Percentiles rank a stretch among this genome's conserved stretches.
These are phyloP conservation scores for Micromys minutus DNA, from an alignment of 2,113 vertebrate genomes.

Conservation along the genomic window DNA sequence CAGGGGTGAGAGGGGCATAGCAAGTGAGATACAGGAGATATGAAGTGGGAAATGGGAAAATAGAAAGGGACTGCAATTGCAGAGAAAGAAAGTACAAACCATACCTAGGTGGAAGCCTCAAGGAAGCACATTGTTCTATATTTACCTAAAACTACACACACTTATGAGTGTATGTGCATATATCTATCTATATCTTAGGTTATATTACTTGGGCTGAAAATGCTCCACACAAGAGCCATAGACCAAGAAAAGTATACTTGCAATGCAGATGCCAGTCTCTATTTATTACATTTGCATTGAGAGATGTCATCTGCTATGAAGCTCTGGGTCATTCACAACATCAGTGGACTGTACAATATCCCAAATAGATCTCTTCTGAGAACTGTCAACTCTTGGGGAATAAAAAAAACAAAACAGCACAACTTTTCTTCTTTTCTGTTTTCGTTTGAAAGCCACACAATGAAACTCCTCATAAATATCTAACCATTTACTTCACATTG, in stretches of 20 bases:
- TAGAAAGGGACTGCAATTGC: not conserved
- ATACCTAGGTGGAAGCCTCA: not conserved
- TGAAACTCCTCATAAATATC: not conserved
- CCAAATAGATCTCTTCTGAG: not conserved
- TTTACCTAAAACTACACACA: not conserved
- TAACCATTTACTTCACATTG: not conserved
- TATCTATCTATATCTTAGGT: not conserved
- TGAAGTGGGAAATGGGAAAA: not conserved
- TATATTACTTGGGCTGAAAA: not conserved
- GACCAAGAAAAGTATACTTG: not conserved
- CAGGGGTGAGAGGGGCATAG: not conserved
- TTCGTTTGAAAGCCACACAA: not conserved
- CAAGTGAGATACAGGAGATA: not conserved
- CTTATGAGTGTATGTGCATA: too few relatives aligned
- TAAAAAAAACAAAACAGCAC: too few relatives aligned
- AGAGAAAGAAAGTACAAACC: not conserved
- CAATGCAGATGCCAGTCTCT: not conserved
- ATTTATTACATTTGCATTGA: not conserved
- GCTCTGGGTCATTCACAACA: not conserved
- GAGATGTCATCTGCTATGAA: not conserved
- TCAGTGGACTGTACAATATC: not conserved
- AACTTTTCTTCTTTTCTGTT: not conserved
- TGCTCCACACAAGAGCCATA: not conserved
- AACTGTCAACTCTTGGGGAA: not conserved
- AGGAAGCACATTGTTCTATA: not conserved